These are phyloP conservation scores for Arrhamphus sclerolepis DNA, from an alignment of 2,797 vertebrate species.

Conservation along the genomic window DNA sequence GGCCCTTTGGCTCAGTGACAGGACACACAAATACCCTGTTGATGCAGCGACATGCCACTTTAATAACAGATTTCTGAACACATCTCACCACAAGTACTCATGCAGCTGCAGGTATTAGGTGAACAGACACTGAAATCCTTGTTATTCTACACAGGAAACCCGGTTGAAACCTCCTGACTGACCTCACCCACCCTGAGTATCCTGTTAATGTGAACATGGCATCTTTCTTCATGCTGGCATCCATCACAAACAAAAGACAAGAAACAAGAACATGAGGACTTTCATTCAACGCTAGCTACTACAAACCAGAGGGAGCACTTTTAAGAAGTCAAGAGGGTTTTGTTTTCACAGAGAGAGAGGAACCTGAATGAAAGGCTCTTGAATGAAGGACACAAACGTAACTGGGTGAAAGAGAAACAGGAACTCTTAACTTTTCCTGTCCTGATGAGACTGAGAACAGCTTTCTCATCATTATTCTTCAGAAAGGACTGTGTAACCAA, in stretches of 20 bases:
- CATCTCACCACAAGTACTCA: slow-evolving; percentile 41
- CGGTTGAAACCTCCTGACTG: neutral
- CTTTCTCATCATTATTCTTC: neutral
- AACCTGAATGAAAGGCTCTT: slow-evolving; percentile 31
- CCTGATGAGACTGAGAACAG: slow-evolving; percentile 16
- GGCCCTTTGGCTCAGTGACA: slow-evolving; percentile 29
- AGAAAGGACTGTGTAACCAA: no score
- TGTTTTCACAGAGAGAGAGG: slow-evolving; percentile 25
- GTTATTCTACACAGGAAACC: neutral
- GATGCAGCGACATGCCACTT: slow-evolving; percentile 40
- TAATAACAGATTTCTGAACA: neutral
- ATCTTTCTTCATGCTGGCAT: slow-evolving; percentile 14
- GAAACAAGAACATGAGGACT: slow-evolving; percentile 24
- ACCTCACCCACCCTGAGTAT: slow-evolving; percentile 10
- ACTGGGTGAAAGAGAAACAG: slow-evolving; percentile 61
- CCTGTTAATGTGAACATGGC: slow-evolving; percentile 8
- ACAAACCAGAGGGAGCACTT: slow-evolving; percentile 14
- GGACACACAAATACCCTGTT: neutral
- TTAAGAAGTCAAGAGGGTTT: slow-evolving; percentile 43
- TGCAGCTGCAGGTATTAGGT: slow-evolving; percentile 48
- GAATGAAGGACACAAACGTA: slow-evolving; percentile 30
- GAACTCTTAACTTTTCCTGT: slow-evolving; percentile 61
- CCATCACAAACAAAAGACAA: slow-evolving; percentile 27
- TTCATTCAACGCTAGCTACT: slow-evolving; percentile 12
- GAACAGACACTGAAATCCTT: slow-evolving; percentile 27